phyloP scores from a whole-genome alignment of 2,113 vertebrate species.

The Zosterops borbonicus region DNA sequence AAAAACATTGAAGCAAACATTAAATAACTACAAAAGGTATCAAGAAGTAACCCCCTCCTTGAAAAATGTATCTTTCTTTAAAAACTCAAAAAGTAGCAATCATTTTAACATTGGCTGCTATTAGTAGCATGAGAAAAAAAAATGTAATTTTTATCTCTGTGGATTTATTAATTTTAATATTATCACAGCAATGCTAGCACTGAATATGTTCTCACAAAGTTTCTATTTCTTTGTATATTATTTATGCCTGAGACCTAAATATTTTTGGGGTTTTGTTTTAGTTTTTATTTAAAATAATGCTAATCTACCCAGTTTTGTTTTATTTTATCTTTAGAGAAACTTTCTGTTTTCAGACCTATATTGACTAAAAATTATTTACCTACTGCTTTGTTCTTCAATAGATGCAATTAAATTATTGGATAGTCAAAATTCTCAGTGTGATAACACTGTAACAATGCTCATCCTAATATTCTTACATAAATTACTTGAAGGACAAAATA shows the following conservation, averaged over 20 bases:
- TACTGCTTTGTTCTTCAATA: neutral
- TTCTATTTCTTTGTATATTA: neutral
- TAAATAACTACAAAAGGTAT: neutral
- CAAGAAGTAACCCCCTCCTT: neutral
- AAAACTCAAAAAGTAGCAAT: neutral
- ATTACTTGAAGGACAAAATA: neutral
- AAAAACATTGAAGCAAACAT: neutral
- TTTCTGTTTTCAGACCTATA: neutral
- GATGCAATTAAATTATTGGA: neutral
- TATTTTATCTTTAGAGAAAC: neutral
- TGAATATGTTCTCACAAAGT: neutral
- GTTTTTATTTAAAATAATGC: neutral
- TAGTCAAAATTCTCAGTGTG: neutral
- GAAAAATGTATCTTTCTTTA: neutral
- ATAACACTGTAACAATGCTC: neutral
- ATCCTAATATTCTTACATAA: neutral
- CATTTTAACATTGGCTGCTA: neutral
- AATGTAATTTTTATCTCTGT: neutral
- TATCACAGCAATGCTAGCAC: neutral
- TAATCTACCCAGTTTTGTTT: neutral
- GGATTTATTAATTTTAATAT: neutral
- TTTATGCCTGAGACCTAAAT: neutral
- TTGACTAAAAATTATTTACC: neutral
- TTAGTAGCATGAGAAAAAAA: neutral
- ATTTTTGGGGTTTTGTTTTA: neutral